Conservation (phyloP, 2,888 invertebrate species). For the Antheraea assamensis region DNA sequence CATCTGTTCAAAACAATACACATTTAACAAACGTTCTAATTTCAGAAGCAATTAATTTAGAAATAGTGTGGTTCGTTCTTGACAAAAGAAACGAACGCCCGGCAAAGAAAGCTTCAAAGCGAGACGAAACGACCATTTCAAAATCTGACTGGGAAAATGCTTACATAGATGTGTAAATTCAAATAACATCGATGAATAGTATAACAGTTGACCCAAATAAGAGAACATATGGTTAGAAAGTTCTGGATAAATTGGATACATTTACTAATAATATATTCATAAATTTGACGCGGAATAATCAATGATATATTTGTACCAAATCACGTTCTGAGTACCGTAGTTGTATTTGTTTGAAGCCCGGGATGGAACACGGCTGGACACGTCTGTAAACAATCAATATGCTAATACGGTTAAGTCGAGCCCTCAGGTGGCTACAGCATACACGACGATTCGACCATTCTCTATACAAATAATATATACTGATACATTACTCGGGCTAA, state of each 20-base stretch:
- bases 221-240: neutral
- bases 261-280: neutral
- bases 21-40: neutral
- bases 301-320: neutral
- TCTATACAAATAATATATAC: neutral
- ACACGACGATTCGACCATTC: conserved; percentile 33
- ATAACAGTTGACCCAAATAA: neutral
- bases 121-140: neutral
- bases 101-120: neutral
- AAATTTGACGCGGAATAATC: neutral
- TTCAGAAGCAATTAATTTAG: neutral
- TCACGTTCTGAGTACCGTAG: neutral
- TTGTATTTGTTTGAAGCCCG: neutral
- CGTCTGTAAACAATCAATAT: conserved; percentile 71
- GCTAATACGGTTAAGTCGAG: conserved; percentile 58
- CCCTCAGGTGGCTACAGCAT: conserved; percentile 48
- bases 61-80: neutral
- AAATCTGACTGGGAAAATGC: neutral
- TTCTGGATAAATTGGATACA: neutral
- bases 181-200: too few species aligned
- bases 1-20: neutral
- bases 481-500: neutral
- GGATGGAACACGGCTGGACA: conserved; percentile 33
- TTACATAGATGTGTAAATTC: neutral
- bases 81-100: neutral